These are phyloP conservation scores for Pristiophorus japonicus DNA, from an alignment of 2,113 vertebrate genomes.

Conservation along the genomic window DNA sequence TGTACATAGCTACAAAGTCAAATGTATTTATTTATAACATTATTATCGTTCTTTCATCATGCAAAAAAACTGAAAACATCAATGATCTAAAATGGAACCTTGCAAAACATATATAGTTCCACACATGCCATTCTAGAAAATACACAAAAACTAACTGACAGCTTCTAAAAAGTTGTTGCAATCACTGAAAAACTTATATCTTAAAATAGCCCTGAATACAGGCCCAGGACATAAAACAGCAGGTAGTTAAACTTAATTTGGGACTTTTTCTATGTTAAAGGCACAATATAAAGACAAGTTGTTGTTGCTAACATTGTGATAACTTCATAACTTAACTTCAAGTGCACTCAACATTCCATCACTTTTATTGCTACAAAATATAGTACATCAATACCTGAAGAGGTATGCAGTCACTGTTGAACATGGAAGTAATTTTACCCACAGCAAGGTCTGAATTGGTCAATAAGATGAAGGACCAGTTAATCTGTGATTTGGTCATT, in stretches of 20 bases:
- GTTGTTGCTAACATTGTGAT: neutral
- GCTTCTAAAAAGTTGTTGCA: neutral
- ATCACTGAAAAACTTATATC: neutral
- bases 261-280: neutral
- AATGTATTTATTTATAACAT: neutral
- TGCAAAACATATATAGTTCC: too few relatives aligned
- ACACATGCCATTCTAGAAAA: neutral
- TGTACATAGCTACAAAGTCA: neutral
- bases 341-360: neutral
- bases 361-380: neutral
- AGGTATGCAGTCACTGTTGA: neutral
- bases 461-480: neutral
- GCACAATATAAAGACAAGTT: neutral
- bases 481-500: neutral
- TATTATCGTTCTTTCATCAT: neutral
- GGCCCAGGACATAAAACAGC: neutral
- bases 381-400: neutral
- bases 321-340: neutral
- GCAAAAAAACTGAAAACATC: neutral
- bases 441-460: neutral
- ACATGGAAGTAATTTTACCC: neutral
- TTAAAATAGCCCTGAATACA: neutral
- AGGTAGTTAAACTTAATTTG: neutral
- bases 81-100: neutral
- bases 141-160: neutral